These are phyloP conservation scores for Drosophila rubida DNA, from an alignment of 2,888 invertebrate species.

Conservation along the genomic window DNA sequence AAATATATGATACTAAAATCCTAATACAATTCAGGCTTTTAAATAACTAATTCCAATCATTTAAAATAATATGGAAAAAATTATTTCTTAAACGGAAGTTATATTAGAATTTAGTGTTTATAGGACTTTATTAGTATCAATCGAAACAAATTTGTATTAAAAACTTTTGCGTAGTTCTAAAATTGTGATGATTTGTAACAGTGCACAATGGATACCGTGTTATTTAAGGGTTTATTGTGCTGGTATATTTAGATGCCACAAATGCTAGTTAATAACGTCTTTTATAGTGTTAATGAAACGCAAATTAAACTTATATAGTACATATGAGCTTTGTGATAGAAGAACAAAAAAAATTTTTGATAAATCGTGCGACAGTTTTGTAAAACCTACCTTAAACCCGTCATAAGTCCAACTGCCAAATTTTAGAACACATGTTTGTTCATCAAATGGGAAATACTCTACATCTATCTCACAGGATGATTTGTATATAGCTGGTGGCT, in stretches of 20 bases:
- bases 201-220: constrained; percentile 38
- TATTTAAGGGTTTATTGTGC: constrained; percentile 50
- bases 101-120: constrained; percentile 6
- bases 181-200: constrained; percentile 14
- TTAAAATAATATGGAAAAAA: constrained; percentile 10
- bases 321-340: constrained; percentile 38
- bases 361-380: constrained; percentile 53
- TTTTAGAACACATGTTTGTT: constrained; percentile 98
- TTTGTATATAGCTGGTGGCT: constrained; percentile 99
- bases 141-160: constrained; percentile 11
- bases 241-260: constrained; percentile 39
- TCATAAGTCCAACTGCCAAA: constrained; percentile 99
- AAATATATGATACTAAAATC: constrained; percentile 7
- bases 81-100: neutral
- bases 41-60: constrained; percentile 6
- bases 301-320: constrained; percentile 30
- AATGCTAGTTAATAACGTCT: constrained; percentile 33
- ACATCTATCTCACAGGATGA: constrained; percentile 98
- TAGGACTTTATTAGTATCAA: neutral
- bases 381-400: constrained; percentile 95
- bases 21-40: constrained; percentile 17
- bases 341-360: constrained; percentile 18
- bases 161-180: constrained; percentile 23
- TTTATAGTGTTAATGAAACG: constrained; percentile 27
- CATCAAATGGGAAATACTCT: constrained; percentile 98